Percentiles rank a stretch among this genome's conserved stretches.
phyloP scores from a whole-genome alignment of 2,113 vertebrate genomes.

The Rhinopithecus roxellana region DNA sequence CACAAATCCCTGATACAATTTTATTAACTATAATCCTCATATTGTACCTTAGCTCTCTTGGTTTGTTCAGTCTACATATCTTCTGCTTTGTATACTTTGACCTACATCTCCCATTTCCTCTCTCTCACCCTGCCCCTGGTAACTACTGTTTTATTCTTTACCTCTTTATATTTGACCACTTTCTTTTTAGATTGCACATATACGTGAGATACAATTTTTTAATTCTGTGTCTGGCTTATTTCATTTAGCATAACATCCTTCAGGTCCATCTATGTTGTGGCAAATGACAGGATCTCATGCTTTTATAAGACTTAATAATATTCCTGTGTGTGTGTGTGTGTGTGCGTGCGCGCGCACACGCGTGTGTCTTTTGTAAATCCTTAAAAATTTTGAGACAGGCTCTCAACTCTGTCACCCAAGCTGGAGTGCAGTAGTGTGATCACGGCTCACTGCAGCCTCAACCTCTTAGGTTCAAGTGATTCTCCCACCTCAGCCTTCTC shows the following conservation, averaged over 20 bases:
- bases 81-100: not conserved
- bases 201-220: not conserved
- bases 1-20: not conserved
- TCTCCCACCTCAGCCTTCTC: too few species aligned
- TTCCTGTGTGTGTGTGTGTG: not conserved
- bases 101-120: not conserved
- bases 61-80: not conserved
- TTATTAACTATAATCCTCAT: not conserved
- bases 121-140: not conserved
- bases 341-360: rapidly evolving
- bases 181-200: not conserved
- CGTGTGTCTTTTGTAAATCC: not conserved
- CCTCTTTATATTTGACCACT: not conserved
- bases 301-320: not conserved
- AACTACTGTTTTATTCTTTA: not conserved
- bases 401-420: too few species aligned
- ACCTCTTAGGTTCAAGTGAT: too few species aligned
- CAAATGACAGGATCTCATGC: not conserved
- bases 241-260: too few species aligned
- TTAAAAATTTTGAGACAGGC: too few species aligned
- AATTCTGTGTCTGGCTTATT: not conserved
- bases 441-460: too few species aligned
- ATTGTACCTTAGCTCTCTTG: not conserved
- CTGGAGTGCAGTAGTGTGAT: too few species aligned
- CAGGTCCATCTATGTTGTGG: not conserved